Conservation (phyloP, 2,113 vertebrate species). For the Oreochromis tanganicae region DNA sequence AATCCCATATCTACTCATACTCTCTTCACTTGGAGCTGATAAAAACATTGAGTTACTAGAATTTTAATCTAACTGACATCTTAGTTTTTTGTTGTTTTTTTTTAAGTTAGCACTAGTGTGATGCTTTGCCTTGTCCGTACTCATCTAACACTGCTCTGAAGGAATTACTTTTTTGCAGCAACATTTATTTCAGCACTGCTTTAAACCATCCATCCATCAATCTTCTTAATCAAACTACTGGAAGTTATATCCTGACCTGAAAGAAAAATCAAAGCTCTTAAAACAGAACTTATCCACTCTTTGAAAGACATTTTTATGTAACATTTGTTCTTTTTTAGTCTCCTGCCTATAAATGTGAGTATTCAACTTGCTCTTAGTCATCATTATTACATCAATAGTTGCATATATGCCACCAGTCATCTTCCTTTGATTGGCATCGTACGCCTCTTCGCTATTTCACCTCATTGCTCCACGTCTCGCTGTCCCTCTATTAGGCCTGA, state of each 20-base stretch:
- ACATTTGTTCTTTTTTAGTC: not conserved
- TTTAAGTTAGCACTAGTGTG: not conserved
- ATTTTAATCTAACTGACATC: not conserved
- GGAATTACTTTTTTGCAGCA: not conserved
- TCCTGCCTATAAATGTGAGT: not conserved
- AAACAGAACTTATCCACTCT: not conserved
- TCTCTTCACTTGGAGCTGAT: not conserved
- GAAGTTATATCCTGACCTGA: not conserved
- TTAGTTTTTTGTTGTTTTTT: not conserved
- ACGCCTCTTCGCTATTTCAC: not conserved
- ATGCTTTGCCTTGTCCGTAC: not conserved
- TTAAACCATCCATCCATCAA: not conserved
- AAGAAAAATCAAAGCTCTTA: not conserved
- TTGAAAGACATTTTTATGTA: not conserved
- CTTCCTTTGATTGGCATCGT: not conserved
- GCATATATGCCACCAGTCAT: not conserved
- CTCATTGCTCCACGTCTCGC: not conserved
- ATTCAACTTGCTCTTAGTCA: not conserved
- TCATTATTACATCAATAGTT: not conserved
- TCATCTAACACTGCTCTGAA: not conserved
- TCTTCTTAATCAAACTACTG: not conserved
- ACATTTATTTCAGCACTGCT: not conserved
- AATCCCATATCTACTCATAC: not conserved
- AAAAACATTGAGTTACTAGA: not conserved
- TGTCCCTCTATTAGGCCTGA: slow-evolving; percentile 9